Conservation (phyloP, 2,113 vertebrate species). For the Nothobranchius kuhntae region DNA sequence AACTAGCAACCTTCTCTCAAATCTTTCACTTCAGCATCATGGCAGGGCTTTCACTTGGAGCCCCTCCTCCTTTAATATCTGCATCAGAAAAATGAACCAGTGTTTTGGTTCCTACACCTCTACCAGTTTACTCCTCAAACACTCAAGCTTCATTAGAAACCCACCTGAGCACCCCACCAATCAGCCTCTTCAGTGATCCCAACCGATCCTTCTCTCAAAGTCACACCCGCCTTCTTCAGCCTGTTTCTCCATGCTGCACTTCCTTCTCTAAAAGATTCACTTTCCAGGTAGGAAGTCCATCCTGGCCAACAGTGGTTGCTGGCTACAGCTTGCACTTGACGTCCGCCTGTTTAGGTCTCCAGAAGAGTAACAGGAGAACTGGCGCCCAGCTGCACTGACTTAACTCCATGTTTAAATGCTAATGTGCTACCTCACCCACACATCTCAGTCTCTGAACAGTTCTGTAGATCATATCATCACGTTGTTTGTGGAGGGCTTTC, state of each 20-base stretch:
- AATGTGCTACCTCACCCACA: no score
- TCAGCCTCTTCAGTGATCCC: neutral
- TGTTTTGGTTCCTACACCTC: neutral
- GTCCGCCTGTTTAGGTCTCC: neutral
- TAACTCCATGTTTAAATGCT: no score
- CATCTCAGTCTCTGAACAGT: no score
- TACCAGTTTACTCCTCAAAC: no score
- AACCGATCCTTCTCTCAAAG: neutral
- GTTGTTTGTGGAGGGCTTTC: no score
- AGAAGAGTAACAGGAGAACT: neutral
- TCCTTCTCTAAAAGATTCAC: conserved; percentile 19
- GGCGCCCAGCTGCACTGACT: neutral
- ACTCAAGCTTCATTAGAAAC: no score
- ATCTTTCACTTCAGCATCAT: neutral
- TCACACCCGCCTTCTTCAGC: neutral
- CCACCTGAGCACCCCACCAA: neutral
- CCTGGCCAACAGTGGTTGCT: neutral
- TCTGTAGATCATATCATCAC: no score
- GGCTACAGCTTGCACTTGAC: conserved; percentile 29
- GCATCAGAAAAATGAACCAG: neutral
- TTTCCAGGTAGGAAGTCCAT: conserved; percentile 48
- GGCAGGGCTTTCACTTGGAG: neutral
- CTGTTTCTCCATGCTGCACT: neutral
- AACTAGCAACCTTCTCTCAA: neutral
- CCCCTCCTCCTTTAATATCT: neutral